Conservation (phyloP, 2,113 vertebrate species). For the Bombycilla garrulus region DNA sequence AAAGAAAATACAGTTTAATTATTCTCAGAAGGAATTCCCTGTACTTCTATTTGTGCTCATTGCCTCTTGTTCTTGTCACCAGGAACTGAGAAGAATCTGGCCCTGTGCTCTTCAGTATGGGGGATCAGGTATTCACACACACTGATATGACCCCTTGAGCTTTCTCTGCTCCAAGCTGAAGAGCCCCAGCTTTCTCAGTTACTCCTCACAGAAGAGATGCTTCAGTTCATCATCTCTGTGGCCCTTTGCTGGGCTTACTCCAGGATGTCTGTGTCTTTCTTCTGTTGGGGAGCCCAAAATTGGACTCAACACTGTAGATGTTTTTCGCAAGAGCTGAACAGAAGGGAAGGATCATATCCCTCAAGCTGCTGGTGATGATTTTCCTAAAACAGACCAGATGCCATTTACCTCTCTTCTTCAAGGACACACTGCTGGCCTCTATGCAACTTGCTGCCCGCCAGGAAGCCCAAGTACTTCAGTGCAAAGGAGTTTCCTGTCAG, state of each 20-base stretch:
- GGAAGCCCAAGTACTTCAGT: not conserved
- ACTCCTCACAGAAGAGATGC: not conserved
- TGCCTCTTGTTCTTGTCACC: not conserved
- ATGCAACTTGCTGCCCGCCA: not conserved
- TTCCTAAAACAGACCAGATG: not conserved
- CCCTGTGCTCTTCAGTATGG: not conserved
- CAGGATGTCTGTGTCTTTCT: not conserved
- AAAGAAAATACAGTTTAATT: not conserved
- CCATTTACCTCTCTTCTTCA: not conserved
- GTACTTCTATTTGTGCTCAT: not conserved
- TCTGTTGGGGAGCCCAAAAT: not conserved
- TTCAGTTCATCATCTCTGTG: not conserved
- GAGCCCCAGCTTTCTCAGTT: not conserved
- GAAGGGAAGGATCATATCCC: not conserved
- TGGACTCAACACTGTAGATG: not conserved
- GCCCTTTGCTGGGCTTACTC: not conserved
- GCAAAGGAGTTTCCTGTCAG: not conserved
- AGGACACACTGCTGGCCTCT: not conserved
- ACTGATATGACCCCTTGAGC: not conserved
- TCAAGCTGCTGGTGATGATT: not conserved
- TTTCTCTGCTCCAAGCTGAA: not conserved
- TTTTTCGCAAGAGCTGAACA: not conserved
- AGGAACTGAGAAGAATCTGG: not conserved
- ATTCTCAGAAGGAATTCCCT: not conserved
- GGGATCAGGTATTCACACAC: not conserved